These are phyloP conservation scores for Chironomus tentans DNA, from an alignment of 2,888 invertebrate genomes.

Conservation along the genomic window DNA sequence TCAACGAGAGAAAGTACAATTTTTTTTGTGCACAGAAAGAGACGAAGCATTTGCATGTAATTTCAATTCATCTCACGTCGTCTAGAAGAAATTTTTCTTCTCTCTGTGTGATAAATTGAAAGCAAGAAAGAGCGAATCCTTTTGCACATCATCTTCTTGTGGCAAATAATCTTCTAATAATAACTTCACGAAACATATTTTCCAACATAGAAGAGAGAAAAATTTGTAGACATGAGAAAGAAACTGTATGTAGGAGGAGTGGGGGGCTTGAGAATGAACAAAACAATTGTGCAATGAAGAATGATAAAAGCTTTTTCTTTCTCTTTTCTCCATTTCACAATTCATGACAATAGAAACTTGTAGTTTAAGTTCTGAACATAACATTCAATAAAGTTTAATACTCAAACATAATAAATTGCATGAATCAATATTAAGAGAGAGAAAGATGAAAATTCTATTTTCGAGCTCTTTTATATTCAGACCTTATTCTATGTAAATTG, in stretches of 20 bases:
- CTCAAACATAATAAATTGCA: conserved; percentile 20
- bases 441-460: background rate
- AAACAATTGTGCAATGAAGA: no score
- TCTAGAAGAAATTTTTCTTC: background rate
- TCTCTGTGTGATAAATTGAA: background rate
- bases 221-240: background rate
- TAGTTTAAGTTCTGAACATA: background rate
- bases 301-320: no score
- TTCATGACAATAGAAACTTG: background rate
- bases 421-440: conserved; percentile 2
- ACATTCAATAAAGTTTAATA: conserved; percentile 22
- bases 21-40: background rate
- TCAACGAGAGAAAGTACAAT: background rate
- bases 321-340: no score
- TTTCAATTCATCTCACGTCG: background rate
- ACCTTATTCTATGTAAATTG: no score
- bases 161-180: background rate
- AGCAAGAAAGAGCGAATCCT: background rate
- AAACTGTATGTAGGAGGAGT: background rate
- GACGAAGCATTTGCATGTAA: background rate
- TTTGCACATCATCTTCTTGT: background rate
- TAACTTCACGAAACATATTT: background rate
- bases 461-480: background rate
- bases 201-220: background rate
- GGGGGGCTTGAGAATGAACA: no score